Conservation (phyloP, 2,113 vertebrate species). For the Callipepla californica region DNA sequence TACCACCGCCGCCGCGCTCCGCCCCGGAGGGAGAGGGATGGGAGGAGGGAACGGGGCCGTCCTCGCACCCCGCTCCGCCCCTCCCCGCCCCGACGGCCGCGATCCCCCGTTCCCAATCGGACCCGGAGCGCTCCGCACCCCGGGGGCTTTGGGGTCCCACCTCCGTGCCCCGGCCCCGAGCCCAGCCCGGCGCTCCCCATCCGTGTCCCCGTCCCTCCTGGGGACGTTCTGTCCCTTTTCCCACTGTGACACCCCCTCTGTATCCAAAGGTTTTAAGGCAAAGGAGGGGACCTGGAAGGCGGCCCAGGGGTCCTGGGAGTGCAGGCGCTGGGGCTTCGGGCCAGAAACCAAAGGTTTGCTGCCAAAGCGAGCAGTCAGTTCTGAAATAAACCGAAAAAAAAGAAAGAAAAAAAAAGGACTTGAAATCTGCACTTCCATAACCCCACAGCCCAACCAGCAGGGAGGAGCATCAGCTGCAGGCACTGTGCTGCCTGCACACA, state of each 20-base stretch:
- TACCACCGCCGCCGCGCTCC: background rate
- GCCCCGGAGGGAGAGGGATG: background rate
- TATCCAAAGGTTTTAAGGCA: accelerated
- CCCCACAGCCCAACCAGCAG: background rate
- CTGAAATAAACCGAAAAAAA: background rate
- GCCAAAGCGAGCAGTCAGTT: background rate
- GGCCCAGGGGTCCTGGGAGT: background rate
- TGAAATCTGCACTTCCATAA: background rate
- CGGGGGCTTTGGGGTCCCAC: background rate
- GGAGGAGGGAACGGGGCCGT: background rate
- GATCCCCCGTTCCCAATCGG: too few relatives aligned
- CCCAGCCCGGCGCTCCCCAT: background rate
- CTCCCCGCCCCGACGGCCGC: background rate
- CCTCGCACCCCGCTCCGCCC: background rate
- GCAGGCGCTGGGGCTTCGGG: background rate
- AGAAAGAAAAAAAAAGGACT: too few relatives aligned
- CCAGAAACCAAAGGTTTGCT: background rate
- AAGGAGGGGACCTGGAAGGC: background rate
- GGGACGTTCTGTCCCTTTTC: background rate
- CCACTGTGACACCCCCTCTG: background rate
- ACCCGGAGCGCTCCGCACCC: too few relatives aligned
- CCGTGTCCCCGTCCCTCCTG: background rate
- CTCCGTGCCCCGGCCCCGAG: background rate
- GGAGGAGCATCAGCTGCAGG: background rate
- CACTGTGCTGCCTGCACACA: background rate